Base-by-base conservation (phyloP, 2,888 invertebrate species). In the Apocheima hispidaria region DNA sequence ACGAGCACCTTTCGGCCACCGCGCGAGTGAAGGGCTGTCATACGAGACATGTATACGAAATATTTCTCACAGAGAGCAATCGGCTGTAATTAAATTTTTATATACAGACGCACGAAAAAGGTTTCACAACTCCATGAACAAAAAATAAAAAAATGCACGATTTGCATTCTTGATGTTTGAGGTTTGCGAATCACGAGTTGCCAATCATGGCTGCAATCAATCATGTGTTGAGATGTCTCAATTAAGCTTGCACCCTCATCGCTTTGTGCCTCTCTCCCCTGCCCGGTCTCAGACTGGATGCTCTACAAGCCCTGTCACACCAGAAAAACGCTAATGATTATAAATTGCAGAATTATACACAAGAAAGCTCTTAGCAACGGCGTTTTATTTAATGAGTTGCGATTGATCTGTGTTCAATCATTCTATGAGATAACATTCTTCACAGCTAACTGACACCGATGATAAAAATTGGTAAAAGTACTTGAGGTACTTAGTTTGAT, bases 141-240 rank as follows among this genome's bases (percentile, higher is more conserved):
- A 87, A 87, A 87, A 46, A 46, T 33, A 0, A 30, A 30, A 46
- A 28, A 86, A 62, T 49, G 63, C 71, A 59, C 70, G 82, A 86
- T 90, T 88, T 84, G 81, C 88, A 88, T 90, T 79, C 73, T 70
- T 73, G 69, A 71, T 71, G 77, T 80, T 84, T 79, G 80, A 82
- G 59, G 58, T 49, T 62, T 64, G 65, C 56, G 58, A 81, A 81
- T 80, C 75, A 77, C 75, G 79, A 81, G 83, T 83, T 85, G 86
- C 88, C 88, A 87, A 88, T 90, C 87, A 88, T 75, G 83, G 70
- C 70, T 54, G 82, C 73, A 82, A 92, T 92, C 91, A 90, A 92
- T 92, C 92, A 90, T 77, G 77, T 78, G 85, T 78, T 82, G 86
- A 84, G 87, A 91, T 88, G 82, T 83, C 90, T 92, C 87, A 91